Conservation (phyloP, 2,113 vertebrate species). For the Motacilla tschutschensis region DNA sequence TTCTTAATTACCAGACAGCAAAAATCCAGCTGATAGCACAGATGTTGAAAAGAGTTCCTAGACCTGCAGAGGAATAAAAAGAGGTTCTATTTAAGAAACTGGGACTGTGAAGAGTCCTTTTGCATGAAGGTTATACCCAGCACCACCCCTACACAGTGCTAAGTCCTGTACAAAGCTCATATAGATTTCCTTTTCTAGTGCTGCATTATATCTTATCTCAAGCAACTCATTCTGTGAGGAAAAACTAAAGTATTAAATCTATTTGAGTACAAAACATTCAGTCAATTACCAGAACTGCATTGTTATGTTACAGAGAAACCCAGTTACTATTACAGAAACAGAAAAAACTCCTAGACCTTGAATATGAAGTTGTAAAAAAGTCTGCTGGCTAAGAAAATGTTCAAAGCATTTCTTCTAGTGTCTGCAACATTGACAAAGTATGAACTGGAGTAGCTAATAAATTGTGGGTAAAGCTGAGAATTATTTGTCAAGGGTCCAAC, state of each 20-base stretch:
- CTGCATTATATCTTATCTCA: neutral
- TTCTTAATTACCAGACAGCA: neutral
- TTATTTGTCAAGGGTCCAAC: neutral
- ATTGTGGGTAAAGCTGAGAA: neutral
- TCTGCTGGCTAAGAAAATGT: neutral
- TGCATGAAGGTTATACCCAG: accelerated
- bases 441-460: neutral
- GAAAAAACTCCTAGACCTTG: neutral
- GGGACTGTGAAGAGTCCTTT: neutral
- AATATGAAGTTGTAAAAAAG: neutral
- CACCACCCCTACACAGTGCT: neutral
- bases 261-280: neutral
- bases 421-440: neutral
- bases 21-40: neutral
- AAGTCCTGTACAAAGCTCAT: neutral
- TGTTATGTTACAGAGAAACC: neutral
- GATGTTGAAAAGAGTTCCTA: neutral
- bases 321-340: neutral
- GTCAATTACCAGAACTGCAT: neutral
- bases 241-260: neutral
- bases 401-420: neutral
- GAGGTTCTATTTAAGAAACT: neutral
- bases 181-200: neutral
- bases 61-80: neutral
- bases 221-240: neutral